Evolutionary conservation across 2,113 vertebrate genomes (phyloP).

Genomic region (Chaenocephalus aceratus): DNA sequence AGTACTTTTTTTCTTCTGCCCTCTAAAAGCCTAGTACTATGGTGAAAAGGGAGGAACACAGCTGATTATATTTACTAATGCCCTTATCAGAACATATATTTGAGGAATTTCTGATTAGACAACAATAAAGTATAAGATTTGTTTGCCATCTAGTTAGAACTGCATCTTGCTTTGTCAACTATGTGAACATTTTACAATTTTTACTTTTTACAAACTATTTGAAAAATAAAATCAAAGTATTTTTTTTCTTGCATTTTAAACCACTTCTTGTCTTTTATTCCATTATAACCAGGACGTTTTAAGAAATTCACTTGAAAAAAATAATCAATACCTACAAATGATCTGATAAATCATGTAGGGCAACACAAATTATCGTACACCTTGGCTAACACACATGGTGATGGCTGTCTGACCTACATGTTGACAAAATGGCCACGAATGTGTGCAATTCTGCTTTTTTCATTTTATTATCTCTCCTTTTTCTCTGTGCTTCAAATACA

Average conservation of each 20-base stretch:
- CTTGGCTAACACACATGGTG: background rate
- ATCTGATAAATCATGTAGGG: conserved; percentile 5
- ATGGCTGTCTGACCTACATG: conserved; percentile 24
- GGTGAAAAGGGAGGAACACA: no score
- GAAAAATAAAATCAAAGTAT: background rate
- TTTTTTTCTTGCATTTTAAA: background rate
- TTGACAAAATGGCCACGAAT: background rate
- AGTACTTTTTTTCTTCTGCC: no score
- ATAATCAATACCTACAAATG: conserved; percentile 11
- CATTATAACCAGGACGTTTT: background rate
- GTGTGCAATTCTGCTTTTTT: background rate
- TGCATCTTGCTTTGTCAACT: background rate
- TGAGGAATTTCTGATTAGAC: background rate
- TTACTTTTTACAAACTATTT: background rate
- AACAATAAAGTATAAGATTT: no score
- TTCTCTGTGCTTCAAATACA: background rate
- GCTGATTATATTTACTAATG: no score
- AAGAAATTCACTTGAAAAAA: background rate
- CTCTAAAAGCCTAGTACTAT: no score
- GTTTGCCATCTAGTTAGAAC: no score
- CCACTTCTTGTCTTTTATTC: background rate
- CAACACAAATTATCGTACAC: conserved; percentile 9
- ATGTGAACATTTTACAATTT: background rate
- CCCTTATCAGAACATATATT: background rate
- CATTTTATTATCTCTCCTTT: background rate